Evolutionary conservation across 2,113 vertebrate species (phyloP), one percentile per base, ranked within the genome.

Genomic region (Corydoras sp.): DNA sequence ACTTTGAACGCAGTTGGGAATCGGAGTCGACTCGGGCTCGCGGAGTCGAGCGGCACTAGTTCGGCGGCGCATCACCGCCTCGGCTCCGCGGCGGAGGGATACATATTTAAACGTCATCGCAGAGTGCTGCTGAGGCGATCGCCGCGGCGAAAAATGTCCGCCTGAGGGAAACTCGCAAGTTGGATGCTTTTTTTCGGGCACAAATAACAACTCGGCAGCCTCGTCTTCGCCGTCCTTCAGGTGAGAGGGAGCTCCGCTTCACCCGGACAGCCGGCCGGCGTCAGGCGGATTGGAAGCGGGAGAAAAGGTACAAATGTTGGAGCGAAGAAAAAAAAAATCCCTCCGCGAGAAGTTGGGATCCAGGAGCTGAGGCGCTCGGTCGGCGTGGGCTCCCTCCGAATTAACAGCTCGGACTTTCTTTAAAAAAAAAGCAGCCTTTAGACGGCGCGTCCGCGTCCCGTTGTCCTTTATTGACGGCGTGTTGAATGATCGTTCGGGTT

Each of bases 121-220:
- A n/a, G n/a, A n/a, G 82, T 35, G 80, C 94, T 93, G 92, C 90
- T 93, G 82, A 87, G 94, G 93, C 84, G 84, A 86, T 86, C 79
- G 83, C 88, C 83, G 86, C 90, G 90, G 90, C 91, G n/a, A 88
- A 95, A 96, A 92, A 97, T 95, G 95, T 96, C 95, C 91, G 95
- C 94, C 93, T 96, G 91, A 96, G 93, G 92, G 92, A 92, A 92
- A 90, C 92, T 93, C 90, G 90, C 91, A 92, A 95, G 90, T 95
- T 94, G 87, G 86, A 83, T 83, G 87, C 85, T 77, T 86, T 81
- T n/a, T n/a, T n/a, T n/a, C n/a, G n/a, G n/a, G 76, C 64, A 61
- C 78, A 81, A 63, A 80, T 74, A 72, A 71, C 74, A 79, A 3
- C 61, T 83, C 82, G 65, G 6, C 32, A 35, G 32, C 3, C 6